Percentiles rank a stretch among this genome's conserved stretches.
Evolutionary conservation across 2,888 invertebrate genomes (phyloP).

Genomic region (Nephrocerus scutellatus): DNA sequence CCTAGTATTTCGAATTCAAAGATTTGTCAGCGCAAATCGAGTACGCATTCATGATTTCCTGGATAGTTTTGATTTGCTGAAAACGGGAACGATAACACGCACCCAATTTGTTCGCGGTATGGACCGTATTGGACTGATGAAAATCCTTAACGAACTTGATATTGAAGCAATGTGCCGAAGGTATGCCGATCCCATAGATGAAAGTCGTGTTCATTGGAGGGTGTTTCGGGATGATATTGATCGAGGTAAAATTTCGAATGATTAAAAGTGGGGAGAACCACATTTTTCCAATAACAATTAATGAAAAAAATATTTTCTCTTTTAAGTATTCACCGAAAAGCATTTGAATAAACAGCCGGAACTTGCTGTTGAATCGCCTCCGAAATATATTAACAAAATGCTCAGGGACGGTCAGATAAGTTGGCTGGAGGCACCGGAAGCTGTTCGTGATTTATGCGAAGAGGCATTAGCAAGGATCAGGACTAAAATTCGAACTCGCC

Average conservation of each 20-base stretch:
- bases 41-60: slow-evolving; percentile 64
- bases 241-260: slow-evolving; percentile 54
- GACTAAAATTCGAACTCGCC: slow-evolving; percentile 54
- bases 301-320: not conserved
- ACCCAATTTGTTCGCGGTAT: slow-evolving; percentile 66
- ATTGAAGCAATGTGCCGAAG: slow-evolving; percentile 57
- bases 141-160: slow-evolving; percentile 57
- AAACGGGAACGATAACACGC: slow-evolving; percentile 60
- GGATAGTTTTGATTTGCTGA: slow-evolving; percentile 63
- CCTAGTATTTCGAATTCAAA: slow-evolving; percentile 52
- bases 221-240: slow-evolving; percentile 73
- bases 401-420: slow-evolving; percentile 48
- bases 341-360: slow-evolving; percentile 64
- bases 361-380: slow-evolving; percentile 52
- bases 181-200: slow-evolving; percentile 67
- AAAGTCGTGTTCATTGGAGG: slow-evolving; percentile 62
- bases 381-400: slow-evolving; percentile 50
- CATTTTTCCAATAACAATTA: not conserved
- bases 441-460: slow-evolving; percentile 53
- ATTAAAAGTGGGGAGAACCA: not conserved
- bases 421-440: slow-evolving; percentile 46
- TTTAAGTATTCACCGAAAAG: slow-evolving; percentile 57
- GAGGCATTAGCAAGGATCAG: slow-evolving; percentile 58
- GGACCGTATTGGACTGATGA: slow-evolving; percentile 59
- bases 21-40: slow-evolving; percentile 58